Conservation (phyloP, 35 echinoderm and acorn worm species). For the Apostichopus japonicus region DNA sequence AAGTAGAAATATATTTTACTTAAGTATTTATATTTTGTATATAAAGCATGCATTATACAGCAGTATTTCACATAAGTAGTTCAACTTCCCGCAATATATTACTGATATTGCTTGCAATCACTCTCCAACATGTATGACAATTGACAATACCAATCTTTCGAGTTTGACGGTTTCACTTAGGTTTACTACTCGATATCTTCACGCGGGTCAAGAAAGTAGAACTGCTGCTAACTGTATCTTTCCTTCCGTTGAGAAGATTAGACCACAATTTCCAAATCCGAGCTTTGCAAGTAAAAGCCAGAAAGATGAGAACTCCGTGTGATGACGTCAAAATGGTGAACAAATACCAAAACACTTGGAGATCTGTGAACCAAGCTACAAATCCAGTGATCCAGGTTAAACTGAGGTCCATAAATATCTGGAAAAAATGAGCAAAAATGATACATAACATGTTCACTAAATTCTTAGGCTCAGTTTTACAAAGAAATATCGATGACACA, state of each 20-base stretch:
- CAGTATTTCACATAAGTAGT: no score
- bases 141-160: no score
- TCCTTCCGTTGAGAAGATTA: background rate
- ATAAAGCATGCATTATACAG: no score
- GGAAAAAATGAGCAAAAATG: background rate
- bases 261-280: background rate
- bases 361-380: constrained; percentile 2
- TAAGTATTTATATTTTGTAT: no score
- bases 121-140: no score
- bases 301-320: background rate
- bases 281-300: background rate
- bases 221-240: background rate
- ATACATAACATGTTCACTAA: no score
- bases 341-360: background rate
- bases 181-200: background rate
- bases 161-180: background rate
- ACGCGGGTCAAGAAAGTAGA: background rate
- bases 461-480: no score
- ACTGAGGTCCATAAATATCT: background rate
- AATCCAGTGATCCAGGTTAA: background rate
- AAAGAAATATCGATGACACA: no score
- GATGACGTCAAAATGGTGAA: constrained; percentile 9
- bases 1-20: no score
- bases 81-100: no score
- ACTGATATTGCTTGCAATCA: no score